These are phyloP conservation scores for Grallaria varia DNA, from an alignment of 2,113 vertebrate genomes.

Conservation along the genomic window DNA sequence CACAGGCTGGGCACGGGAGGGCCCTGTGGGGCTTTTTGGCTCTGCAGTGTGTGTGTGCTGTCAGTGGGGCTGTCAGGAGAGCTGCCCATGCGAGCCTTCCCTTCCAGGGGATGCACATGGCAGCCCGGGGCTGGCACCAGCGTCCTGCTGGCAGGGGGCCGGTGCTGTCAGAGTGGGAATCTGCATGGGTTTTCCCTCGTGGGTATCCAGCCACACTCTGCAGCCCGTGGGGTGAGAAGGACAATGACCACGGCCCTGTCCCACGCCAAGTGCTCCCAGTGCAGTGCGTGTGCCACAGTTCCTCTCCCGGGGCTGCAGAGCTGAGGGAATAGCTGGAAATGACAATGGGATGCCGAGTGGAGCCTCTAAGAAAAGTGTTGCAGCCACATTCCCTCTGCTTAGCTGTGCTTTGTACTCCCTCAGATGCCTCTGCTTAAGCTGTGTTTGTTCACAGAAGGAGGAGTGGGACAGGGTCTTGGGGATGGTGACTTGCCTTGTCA, in stretches of 20 bases:
- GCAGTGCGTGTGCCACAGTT: rapidly evolving
- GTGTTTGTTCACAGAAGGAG: not conserved
- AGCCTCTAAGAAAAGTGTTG: not conserved
- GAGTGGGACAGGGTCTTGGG: not conserved
- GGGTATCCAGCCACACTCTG: not conserved
- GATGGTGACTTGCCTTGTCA: not conserved
- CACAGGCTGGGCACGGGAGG: rapidly evolving
- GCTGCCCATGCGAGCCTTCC: not conserved
- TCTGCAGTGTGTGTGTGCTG: rapidly evolving
- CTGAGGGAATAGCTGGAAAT: not conserved
- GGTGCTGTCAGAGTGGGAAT: rapidly evolving
- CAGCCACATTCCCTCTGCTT: not conserved
- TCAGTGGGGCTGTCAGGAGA: not conserved
- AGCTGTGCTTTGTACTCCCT: not conserved
- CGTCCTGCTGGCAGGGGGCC: rapidly evolving
- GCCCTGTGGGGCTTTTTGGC: not conserved
- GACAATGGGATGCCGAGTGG: not conserved
- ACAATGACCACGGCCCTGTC: rapidly evolving
- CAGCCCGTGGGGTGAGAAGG: not conserved
- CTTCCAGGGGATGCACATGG: not conserved
- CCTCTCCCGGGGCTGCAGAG: not conserved
- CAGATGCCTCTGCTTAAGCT: not conserved
- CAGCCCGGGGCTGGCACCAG: not conserved
- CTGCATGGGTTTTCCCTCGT: not conserved
- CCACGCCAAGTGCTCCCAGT: not conserved